Base-by-base conservation (phyloP, 2,797 vertebrate genomes). In the Fistularia tabacaria region DNA sequence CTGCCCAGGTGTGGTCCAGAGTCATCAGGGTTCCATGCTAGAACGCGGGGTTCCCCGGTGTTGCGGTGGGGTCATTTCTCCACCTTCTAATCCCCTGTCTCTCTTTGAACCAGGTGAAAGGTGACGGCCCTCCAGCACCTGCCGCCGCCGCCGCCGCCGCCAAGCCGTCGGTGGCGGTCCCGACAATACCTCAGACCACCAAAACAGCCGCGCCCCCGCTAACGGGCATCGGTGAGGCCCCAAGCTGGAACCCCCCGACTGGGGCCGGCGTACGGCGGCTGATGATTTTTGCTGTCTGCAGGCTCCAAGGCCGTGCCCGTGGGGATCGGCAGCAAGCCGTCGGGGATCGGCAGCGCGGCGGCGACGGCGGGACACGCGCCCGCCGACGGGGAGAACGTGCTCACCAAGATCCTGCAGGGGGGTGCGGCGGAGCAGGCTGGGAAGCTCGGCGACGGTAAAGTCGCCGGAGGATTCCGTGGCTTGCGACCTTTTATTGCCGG, bases 401-500 rank as follows among this genome's bases (percentile, higher is more conserved):
- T 99, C 66, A 94, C 92, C 79, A 98, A 98, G 88, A 99, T 99
- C 73, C 88, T 99, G 67, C 94, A 94, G 0, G 97, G 97, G 56
- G 94, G 93, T 3, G 97, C 97, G 50, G 97, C 94, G 0, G 97
- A 99, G 77, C 97, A 99, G 90, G 97, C 97, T 9, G 97, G 97
- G 79, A 99, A 99, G 88, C 90, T 99, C 62, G 96, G 96, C 52
- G 97, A 99, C 87, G 97, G 97, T 99, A 90, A 66, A 10, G 62
- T 13, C 57, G 15, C 38, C 51, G 51, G 3, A 44, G 1, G 10
- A 48, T 7, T 42, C 10, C 11, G 25, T 5, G 2, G 25, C 25
- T 25, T 5, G 25, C 25, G 2, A 64, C 13, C 38, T 40, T 38
- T n/a, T 55, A 50, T 46, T 1, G 0, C 0, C 36, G 36, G 56